Evolutionary conservation across 2,888 invertebrate genomes (phyloP).

Genomic region (Leptura quadrifasciata): DNA sequence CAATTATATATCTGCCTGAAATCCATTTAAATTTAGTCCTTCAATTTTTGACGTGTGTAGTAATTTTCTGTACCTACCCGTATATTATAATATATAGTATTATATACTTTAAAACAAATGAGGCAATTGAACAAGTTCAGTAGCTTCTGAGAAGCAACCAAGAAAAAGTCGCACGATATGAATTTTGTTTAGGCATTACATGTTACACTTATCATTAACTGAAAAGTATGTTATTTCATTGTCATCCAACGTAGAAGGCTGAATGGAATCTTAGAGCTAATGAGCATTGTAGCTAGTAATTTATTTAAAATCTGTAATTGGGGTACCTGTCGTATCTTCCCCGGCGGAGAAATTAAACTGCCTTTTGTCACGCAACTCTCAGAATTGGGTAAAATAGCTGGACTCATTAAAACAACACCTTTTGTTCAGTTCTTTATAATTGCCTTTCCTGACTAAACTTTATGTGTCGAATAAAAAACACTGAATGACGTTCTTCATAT

Average conservation of each 20-base stretch:
- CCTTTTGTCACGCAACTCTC: constrained; percentile 52
- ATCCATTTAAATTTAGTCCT: neutral
- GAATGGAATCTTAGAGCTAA: constrained; percentile 52
- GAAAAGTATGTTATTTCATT: constrained; percentile 32
- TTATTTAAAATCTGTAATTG: constrained; percentile 59
- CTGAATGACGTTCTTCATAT: neutral
- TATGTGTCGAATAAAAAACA: constrained; percentile 1
- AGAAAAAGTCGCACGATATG: constrained; percentile 27
- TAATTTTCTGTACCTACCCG: neutral
- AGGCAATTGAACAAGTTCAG: constrained; percentile 11
- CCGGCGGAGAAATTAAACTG: constrained; percentile 52
- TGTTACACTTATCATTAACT: constrained; percentile 27
- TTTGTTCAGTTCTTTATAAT: constrained; percentile 10
- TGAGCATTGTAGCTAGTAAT: constrained; percentile 54
- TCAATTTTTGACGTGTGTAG: neutral
- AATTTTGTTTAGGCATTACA: constrained; percentile 32
- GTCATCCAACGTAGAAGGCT: constrained; percentile 39
- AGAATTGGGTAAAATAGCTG: constrained; percentile 47
- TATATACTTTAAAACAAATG: constrained; percentile 17
- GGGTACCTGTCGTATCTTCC: constrained; percentile 57
- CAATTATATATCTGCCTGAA: neutral
- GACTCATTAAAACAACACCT: constrained; percentile 11
- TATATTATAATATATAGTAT: neutral
- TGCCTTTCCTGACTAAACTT: constrained; percentile 8
- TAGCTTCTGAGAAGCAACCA: constrained; percentile 11